phyloP scores from a whole-genome alignment of 2,888 invertebrate species.

The Automeris io region DNA sequence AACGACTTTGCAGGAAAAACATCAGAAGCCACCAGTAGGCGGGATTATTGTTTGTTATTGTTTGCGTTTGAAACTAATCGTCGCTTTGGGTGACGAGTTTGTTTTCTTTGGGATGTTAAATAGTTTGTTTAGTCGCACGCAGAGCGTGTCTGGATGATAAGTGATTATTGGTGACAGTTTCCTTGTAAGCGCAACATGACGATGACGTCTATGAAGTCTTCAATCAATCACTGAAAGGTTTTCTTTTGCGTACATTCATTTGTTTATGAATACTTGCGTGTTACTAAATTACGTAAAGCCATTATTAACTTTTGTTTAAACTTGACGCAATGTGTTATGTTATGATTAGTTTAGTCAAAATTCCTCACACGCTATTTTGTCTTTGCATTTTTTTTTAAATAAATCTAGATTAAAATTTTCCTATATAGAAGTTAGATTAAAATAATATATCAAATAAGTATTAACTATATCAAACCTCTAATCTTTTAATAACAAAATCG shows the following conservation, averaged over 20 bases:
- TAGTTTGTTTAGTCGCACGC: conserved; percentile 22
- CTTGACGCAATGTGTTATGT: neutral
- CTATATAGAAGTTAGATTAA: no score
- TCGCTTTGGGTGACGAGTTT: conserved; percentile 19
- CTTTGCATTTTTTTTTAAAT: no score
- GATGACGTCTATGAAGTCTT: conserved; percentile 17
- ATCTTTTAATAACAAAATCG: no score
- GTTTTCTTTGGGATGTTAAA: conserved; percentile 15
- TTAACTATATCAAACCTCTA: no score
- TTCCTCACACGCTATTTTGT: no score
- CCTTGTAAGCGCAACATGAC: conserved; percentile 13
- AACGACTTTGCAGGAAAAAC: conserved; percentile 31
- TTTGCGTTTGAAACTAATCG: conserved; percentile 38
- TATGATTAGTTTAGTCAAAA: no score
- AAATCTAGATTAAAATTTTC: no score
- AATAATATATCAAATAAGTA: no score
- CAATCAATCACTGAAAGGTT: conserved; percentile 20
- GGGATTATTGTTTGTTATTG: conserved; percentile 42
- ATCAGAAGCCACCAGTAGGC: conserved; percentile 41
- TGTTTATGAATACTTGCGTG: neutral
- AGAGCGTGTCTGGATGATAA: conserved; percentile 17
- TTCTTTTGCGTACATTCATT: conserved; percentile 10
- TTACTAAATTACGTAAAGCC: conserved; percentile 3
- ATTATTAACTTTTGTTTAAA: conserved; percentile 1
- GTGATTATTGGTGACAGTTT: conserved; percentile 15